These are phyloP conservation scores for Meandrina meandrites DNA, from an alignment of 92 coral and sea anemone species.

Conservation along the genomic window DNA sequence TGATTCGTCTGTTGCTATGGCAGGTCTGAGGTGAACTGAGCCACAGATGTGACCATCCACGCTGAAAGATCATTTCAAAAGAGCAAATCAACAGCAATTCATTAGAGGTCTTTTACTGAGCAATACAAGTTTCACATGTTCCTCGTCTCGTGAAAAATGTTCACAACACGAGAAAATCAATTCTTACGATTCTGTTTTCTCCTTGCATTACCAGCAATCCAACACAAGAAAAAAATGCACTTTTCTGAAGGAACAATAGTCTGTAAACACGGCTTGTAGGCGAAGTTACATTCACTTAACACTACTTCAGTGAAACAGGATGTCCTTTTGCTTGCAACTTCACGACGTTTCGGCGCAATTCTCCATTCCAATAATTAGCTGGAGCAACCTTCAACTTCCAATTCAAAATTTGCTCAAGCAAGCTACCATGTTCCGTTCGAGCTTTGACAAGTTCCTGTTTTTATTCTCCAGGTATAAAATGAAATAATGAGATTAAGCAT, in stretches of 20 bases:
- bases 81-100: background rate
- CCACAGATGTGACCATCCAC: conserved; percentile 79
- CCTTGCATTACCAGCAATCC: background rate
- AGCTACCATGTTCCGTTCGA: background rate
- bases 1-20: conserved; percentile 37
- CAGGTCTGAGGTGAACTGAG: conserved; percentile 74
- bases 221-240: background rate
- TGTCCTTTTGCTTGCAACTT: no score
- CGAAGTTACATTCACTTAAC: no score
- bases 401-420: background rate
- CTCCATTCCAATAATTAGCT: background rate
- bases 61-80: conserved; percentile 35
- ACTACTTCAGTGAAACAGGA: no score
- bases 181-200: background rate
- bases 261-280: no score
- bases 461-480: no score
- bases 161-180: background rate
- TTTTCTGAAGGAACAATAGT: no score
- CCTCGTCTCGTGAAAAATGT: background rate
- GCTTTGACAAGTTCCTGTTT: background rate
- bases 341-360: background rate
- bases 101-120: background rate
- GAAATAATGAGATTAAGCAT: no score
- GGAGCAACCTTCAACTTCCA: background rate
- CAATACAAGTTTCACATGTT: background rate